A percentile compares a stretch with the other conserved stretches of the same genome.
Evolutionary conservation across 2,888 invertebrate genomes (phyloP).

Genomic region (Chloroclysta siterata): DNA sequence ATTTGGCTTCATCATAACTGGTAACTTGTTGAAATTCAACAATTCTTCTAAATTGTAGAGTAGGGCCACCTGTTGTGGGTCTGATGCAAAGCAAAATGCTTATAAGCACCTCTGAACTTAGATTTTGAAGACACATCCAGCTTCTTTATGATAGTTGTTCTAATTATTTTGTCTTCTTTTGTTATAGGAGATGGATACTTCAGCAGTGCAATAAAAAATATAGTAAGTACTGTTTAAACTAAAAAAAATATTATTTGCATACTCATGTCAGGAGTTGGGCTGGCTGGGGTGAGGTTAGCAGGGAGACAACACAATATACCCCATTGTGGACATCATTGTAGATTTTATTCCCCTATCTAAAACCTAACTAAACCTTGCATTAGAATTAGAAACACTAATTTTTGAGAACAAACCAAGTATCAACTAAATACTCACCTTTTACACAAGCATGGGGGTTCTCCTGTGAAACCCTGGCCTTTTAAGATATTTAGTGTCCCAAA

Average conservation of each 20-base stretch:
- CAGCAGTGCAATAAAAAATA: neutral
- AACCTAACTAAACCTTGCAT: too few relatives aligned
- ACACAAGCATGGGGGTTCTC: too few relatives aligned
- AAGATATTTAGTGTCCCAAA: too few relatives aligned
- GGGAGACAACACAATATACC: too few relatives aligned
- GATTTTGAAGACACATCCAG: neutral
- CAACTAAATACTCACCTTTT: too few relatives aligned
- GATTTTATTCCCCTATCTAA: too few relatives aligned
- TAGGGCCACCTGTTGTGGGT: conserved; percentile 72
- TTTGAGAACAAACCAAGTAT: too few relatives aligned
- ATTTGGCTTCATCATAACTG: conserved; percentile 30
- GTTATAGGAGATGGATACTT: conserved; percentile 20
- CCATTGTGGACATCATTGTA: too few relatives aligned
- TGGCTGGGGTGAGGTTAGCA: too few relatives aligned
- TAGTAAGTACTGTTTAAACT: neutral
- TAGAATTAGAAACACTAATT: too few relatives aligned
- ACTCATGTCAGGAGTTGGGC: too few relatives aligned
- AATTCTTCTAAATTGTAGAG: conserved; percentile 59
- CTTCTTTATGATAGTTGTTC: neutral
- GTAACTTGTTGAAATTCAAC: conserved; percentile 29
- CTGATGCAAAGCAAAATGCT: conserved; percentile 66
- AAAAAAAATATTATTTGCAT: neutral
- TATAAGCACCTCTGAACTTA: conserved; percentile 62
- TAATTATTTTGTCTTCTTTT: conserved; percentile 17
- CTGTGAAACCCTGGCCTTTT: too few relatives aligned